These are phyloP conservation scores for Anagrus nilaparvatae DNA, from an alignment of 1,140 invertebrate species.

Conservation along the genomic window DNA sequence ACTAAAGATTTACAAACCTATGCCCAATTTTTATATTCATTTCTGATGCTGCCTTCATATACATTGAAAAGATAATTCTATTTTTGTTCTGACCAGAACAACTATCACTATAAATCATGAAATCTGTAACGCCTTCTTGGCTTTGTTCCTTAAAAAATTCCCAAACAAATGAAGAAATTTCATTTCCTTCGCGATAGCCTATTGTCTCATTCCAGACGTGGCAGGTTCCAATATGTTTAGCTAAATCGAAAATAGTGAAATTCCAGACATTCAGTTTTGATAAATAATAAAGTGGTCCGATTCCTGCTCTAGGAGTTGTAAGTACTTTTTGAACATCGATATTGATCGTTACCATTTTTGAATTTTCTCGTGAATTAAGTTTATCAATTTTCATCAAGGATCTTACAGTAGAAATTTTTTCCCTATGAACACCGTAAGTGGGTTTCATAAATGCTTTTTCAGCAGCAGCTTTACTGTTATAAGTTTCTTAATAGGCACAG, in stretches of 20 bases:
- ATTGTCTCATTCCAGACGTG: slow-evolving; percentile 6
- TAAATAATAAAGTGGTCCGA: slow-evolving; percentile 8
- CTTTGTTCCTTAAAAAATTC: not conserved
- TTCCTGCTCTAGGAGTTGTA: slow-evolving; percentile 4
- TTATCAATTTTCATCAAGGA: not conserved
- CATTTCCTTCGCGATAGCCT: slow-evolving; percentile 2
- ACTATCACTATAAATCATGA: slow-evolving; percentile 1
- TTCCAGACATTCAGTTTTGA: slow-evolving; percentile 11
- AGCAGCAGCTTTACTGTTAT: no score
- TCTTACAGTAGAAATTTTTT: not conserved
- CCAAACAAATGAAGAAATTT: slow-evolving; percentile 4
- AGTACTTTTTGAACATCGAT: slow-evolving; percentile 11
- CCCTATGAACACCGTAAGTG: not conserved
- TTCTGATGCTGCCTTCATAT: no score
- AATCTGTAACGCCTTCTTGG: not conserved
- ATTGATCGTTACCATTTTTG: not conserved
- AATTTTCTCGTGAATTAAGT: not conserved
- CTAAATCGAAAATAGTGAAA: slow-evolving; percentile 8
- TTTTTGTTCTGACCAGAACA: no score
- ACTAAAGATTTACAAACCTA: no score
- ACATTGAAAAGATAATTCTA: no score
- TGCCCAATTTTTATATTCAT: no score
- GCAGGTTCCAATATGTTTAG: not conserved
- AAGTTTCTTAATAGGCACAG: no score
- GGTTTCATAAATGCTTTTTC: not conserved